phyloP scores from a whole-genome alignment of 1,140 invertebrate species.

The Himalopsyche phryganea region DNA sequence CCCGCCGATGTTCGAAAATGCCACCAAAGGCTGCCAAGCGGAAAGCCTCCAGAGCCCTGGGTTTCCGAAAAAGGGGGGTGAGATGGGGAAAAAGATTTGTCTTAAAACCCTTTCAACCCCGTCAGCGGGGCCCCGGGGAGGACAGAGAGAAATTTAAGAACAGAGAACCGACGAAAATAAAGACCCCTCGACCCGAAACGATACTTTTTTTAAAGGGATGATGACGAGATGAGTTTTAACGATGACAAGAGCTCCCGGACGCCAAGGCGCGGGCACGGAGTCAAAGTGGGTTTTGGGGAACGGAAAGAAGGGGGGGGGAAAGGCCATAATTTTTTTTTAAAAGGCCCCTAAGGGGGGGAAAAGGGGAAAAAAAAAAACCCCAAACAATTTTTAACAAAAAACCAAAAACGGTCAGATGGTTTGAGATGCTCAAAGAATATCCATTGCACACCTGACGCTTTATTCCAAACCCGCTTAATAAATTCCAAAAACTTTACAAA shows the following conservation, averaged over 20 bases:
- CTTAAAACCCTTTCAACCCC: too few species aligned
- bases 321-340: conserved; percentile 50
- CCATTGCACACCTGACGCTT: neutral
- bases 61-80: too few species aligned
- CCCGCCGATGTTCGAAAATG: conserved; percentile 52
- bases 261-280: conserved; percentile 70
- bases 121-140: conserved; percentile 40
- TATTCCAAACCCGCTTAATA: too few species aligned
- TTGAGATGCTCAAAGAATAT: conserved; percentile 8
- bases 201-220: too few species aligned
- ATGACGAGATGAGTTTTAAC: conserved; percentile 58
- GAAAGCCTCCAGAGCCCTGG: conserved; percentile 39
- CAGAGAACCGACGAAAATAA: conserved; percentile 58
- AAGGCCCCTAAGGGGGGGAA: conserved; percentile 36
- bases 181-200: conserved; percentile 58
- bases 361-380: conserved; percentile 42
- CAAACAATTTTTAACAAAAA: conserved; percentile 40
- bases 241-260: conserved; percentile 59
- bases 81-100: too few species aligned
- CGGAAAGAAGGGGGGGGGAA: conserved; percentile 43
- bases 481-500: neutral
- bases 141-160: conserved; percentile 58
- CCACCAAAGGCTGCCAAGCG: conserved; percentile 43
- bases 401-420: conserved; percentile 55
- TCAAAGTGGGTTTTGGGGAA: conserved; percentile 64